Conservation (phyloP, 1,140 invertebrate genomes). For the Drosophila sproati region DNA sequence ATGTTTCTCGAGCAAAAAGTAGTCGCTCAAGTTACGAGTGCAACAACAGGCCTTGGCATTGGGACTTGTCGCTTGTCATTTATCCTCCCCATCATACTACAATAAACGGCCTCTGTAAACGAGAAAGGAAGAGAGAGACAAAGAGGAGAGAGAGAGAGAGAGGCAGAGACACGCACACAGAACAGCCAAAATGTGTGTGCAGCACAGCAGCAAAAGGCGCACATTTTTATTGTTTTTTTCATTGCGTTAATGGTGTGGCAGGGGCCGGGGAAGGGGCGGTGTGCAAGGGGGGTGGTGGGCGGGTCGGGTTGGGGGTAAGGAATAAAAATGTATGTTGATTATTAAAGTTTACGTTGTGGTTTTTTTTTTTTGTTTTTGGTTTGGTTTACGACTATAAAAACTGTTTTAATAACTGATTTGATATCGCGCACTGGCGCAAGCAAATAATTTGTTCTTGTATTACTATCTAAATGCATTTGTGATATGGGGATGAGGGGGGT, state of each 20-base stretch:
- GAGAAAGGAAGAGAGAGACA: conserved; percentile 72
- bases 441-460: conserved; percentile 42
- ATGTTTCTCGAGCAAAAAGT: conserved; percentile 49
- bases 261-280: conserved; percentile 24
- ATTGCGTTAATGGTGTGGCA: conserved; percentile 26
- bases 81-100: conserved; percentile 85
- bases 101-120: conserved; percentile 84
- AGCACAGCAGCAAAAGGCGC: conserved; percentile 28
- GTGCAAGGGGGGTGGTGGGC: conserved; percentile 21
- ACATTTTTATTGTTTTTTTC: conserved; percentile 25
- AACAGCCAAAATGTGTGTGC: conserved; percentile 42
- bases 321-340: conserved; percentile 79
- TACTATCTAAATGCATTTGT: conserved; percentile 41
- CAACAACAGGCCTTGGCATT: conserved; percentile 35
- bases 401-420: conserved; percentile 42
- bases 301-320: conserved; percentile 46
- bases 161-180: conserved; percentile 74
- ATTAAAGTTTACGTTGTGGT: conserved; percentile 66
- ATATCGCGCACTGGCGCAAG: conserved; percentile 35
- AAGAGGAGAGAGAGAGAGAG: conserved; percentile 65
- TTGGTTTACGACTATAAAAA: conserved; percentile 63
- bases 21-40: conserved; percentile 76
- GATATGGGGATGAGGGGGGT: conserved; percentile 5
- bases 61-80: conserved; percentile 63
- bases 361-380: conserved; percentile 4